Base-by-base conservation (phyloP, 2,888 invertebrate genomes). In the Spisula solida region DNA sequence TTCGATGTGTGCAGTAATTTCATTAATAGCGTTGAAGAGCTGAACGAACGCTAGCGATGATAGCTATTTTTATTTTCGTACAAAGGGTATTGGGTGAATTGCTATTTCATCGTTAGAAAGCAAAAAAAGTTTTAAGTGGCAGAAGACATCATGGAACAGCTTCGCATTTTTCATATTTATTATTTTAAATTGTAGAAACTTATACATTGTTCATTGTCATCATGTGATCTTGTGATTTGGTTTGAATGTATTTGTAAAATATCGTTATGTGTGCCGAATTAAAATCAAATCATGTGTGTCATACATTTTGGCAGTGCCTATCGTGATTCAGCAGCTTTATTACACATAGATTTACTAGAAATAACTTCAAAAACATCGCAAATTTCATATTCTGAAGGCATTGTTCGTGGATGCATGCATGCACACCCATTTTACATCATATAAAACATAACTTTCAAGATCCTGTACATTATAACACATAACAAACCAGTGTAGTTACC, bases 11-110 rank as follows among this genome's bases (percentile, higher is more conserved):
- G 14, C 16, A 51, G 51, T 66, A 66, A 66, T 66, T 66, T 66
- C 56, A 66, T 66, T 66, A 66, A 4, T 66, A n/a, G 25, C 60
- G 60, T 66, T 66, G 60, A 66, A 66, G 60, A 66, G 60, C 25
- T n/a, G 25, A 66, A 66, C 10, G 60, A 66, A 66, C 10, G 12
- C 25, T 66, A 66, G 51, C 12, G 25, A 25, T 25, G n/a, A 66
- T 66, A 25, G 41, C 41, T 25, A 66, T n/a, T 66, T 66, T 25
- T 66, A 66, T 25, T 25, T 25, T 25, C 6, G n/a, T 66, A 25
- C 60, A 25, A 25, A 66, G 60, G 25, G 25, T n/a, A 66, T 25
- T 25, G 60, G 60, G n/a, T 4, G 6, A 66, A 66, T 66, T 20
- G 25, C n/a, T 25, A 25, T 66, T 66, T 66, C 6, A 66, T 66